Evolutionary conservation across 1,140 invertebrate genomes (phyloP).

Genomic region (Anoplophora glabripennis): DNA sequence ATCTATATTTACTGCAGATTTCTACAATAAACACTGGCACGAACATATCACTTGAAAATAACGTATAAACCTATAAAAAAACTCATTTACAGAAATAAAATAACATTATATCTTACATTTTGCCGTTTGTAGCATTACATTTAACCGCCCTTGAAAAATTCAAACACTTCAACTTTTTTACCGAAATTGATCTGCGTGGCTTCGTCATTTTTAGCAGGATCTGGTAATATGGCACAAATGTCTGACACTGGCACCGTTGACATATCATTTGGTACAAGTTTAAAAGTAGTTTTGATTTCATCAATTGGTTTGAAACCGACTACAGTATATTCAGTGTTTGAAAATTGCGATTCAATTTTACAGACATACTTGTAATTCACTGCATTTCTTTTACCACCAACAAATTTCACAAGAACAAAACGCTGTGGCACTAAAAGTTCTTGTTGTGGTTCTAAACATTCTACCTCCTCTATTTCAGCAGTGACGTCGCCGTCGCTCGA

Average conservation of each 20-base stretch:
- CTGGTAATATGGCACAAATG: slow-evolving; percentile 12
- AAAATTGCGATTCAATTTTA: slow-evolving; percentile 17
- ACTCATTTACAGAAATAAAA: no score
- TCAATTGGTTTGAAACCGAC: neutral
- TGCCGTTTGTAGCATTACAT: no score
- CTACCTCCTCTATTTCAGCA: neutral
- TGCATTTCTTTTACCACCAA: neutral
- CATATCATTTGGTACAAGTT: neutral
- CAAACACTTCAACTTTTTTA: no score
- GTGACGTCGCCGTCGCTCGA: neutral
- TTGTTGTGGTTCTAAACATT: neutral
- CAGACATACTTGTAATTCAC: slow-evolving; percentile 12
- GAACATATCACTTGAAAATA: no score
- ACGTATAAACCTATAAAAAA: no score
- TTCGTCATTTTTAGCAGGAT: no score
- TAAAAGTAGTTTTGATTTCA: slow-evolving; percentile 6
- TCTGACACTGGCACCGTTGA: neutral
- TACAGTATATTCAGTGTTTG: slow-evolving; percentile 13
- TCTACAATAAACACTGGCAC: no score
- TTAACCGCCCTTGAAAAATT: no score
- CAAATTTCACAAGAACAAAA: neutral
- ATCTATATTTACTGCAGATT: no score
- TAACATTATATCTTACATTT: no score
- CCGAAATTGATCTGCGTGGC: no score
- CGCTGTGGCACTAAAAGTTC: neutral